Evolutionary conservation across 2,113 vertebrate genomes (phyloP).

Genomic region (Murina feae): DNA sequence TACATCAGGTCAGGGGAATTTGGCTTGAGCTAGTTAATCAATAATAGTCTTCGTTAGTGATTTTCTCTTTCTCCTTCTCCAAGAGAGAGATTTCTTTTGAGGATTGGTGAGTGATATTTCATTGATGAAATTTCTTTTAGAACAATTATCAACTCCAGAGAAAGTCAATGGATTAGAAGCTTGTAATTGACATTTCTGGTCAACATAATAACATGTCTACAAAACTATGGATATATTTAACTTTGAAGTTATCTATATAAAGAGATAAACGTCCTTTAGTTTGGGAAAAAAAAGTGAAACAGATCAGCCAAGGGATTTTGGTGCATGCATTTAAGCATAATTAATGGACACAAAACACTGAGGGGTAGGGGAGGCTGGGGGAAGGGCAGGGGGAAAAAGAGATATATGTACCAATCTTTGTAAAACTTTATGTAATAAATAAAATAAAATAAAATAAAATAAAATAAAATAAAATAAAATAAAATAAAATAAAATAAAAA

Average conservation of each 20-base stretch:
- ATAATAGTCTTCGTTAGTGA: not conserved
- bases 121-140: conserved; percentile 50
- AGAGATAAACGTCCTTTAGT: conserved; percentile 5
- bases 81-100: conserved; percentile 21
- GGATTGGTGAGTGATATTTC: conserved; percentile 30
- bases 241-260: conserved; percentile 4
- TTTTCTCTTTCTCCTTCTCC: conserved; percentile 41
- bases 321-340: no score
- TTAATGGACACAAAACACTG: no score
- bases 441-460: no score
- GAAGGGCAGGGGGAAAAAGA: no score
- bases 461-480: no score
- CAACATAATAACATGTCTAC: not conserved
- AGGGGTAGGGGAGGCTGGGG: no score
- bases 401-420: no score
- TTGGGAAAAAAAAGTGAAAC: conserved; percentile 19
- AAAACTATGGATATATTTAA: conserved; percentile 11
- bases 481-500: no score
- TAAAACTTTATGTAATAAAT: no score
- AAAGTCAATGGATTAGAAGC: conserved; percentile 44
- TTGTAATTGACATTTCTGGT: conserved; percentile 38
- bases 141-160: conserved; percentile 33
- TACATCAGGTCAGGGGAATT: not conserved
- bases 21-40: conserved; percentile 21
- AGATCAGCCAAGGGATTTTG: no score